Percentiles rank a stretch among this genome's conserved stretches.
Conservation (phyloP, 1,140 invertebrate genomes). For the Epicauta chinensis region DNA sequence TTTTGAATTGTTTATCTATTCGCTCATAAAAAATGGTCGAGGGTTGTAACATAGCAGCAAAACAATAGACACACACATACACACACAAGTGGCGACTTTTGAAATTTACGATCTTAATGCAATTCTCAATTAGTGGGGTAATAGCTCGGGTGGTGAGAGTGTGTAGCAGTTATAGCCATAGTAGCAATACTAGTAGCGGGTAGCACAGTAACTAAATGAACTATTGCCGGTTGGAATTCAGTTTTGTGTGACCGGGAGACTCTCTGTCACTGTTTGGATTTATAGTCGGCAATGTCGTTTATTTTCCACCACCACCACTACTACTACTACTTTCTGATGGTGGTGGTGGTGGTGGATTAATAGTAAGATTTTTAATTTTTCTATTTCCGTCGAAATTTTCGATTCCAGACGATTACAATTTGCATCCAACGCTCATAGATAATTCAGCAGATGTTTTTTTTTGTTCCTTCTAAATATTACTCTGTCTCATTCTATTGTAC, state of each 20-base stretch:
- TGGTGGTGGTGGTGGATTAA: no score
- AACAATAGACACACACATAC: slow-evolving; percentile 34
- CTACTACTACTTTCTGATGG: no score
- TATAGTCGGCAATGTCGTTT: slow-evolving; percentile 21
- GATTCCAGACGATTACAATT: background rate
- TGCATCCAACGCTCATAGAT: slow-evolving; percentile 15
- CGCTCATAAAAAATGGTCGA: no score
- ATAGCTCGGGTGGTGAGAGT: slow-evolving; percentile 34
- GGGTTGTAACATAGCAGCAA: background rate
- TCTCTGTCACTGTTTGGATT: slow-evolving; percentile 28
- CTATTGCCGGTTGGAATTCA: slow-evolving; percentile 37
- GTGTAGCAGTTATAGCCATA: no score
- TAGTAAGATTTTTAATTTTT: no score
- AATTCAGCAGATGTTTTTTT: slow-evolving; percentile 13
- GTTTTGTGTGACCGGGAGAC: slow-evolving; percentile 36
- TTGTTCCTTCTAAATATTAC: no score
- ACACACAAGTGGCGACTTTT: slow-evolving; percentile 35
- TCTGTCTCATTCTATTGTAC: no score
- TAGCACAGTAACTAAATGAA: slow-evolving; percentile 34
- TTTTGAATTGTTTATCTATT: no score
- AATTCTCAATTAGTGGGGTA: slow-evolving; percentile 39
- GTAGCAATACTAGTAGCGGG: no score
- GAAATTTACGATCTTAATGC: slow-evolving; percentile 39
- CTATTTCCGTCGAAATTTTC: no score
- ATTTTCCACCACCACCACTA: slow-evolving; percentile 1